phyloP scores from a whole-genome alignment of 2,113 vertebrate species.

The Dasypus novemcinctus region DNA sequence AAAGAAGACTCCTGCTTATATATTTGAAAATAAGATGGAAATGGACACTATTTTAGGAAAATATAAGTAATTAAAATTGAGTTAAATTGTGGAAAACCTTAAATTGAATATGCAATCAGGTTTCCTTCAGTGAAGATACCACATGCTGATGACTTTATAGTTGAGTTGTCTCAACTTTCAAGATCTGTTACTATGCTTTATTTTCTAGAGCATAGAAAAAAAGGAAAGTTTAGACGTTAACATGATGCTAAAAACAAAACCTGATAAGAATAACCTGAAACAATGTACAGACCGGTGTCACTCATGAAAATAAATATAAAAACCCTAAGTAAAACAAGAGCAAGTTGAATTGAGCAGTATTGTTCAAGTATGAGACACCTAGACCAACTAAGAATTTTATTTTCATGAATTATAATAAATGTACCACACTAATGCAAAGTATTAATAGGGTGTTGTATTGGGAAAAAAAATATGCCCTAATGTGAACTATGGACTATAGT shows the following conservation, averaged over 20 bases:
- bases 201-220: slow-evolving; percentile 50
- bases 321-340: background rate
- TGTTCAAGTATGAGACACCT: background rate
- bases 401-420: background rate
- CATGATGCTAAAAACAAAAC: slow-evolving; percentile 28
- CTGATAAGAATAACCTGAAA: slow-evolving; percentile 14
- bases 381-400: background rate
- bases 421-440: too few species aligned
- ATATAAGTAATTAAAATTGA: background rate
- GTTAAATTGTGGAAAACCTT: background rate
- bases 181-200: slow-evolving; percentile 36
- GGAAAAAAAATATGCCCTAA: too few species aligned
- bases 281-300: background rate
- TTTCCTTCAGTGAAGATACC: background rate
- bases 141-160: background rate
- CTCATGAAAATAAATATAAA: background rate
- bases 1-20: background rate
- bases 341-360: background rate
- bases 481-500: too few species aligned
- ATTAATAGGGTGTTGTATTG: too few species aligned
- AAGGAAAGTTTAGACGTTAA: slow-evolving; percentile 41
- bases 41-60: background rate
- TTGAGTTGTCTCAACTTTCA: slow-evolving; percentile 41
- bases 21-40: slow-evolving; percentile 13
- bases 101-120: background rate